A percentile compares a stretch with the other conserved stretches of the same genome.
Conservation (phyloP, 1,140 invertebrate genomes). For the Megalonaias nervosa region DNA sequence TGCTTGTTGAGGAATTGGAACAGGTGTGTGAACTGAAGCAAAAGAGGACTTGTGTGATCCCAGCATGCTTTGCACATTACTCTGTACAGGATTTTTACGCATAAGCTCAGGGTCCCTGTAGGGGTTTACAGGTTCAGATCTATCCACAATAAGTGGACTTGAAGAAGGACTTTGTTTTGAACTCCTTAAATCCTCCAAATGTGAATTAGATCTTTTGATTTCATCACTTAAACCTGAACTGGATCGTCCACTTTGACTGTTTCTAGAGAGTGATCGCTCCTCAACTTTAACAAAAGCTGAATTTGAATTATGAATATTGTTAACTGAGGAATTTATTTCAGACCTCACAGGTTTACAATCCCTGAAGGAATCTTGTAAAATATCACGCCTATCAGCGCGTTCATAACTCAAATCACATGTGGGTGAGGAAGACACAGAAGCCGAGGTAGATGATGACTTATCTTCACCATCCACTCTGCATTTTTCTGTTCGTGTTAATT, state of each 20-base stretch:
- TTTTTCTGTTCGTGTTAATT: slow-evolving; percentile 54
- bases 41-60: slow-evolving; percentile 37
- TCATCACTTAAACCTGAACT: slow-evolving; percentile 48
- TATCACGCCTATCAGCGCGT: slow-evolving; percentile 8
- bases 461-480: slow-evolving; percentile 45
- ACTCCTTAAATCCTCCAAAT: slow-evolving; percentile 58
- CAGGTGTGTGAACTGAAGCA: slow-evolving; percentile 46
- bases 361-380: slow-evolving; percentile 6
- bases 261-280: slow-evolving; percentile 18
- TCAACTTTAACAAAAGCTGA: slow-evolving; percentile 11
- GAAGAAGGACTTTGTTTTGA: slow-evolving; percentile 61
- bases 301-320: slow-evolving; percentile 15
- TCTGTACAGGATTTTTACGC: slow-evolving; percentile 67
- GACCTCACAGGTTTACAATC: slow-evolving; percentile 15
- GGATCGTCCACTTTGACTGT: slow-evolving; percentile 56
- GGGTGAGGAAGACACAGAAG: slow-evolving; percentile 33
- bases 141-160: slow-evolving; percentile 67
- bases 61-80: slow-evolving; percentile 57
- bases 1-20: slow-evolving; percentile 38
- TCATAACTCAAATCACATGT: slow-evolving; percentile 17
- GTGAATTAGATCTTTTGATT: slow-evolving; percentile 53
- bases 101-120: slow-evolving; percentile 70
- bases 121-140: slow-evolving; percentile 60
- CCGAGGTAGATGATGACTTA: slow-evolving; percentile 29
- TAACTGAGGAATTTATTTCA: neutral